Evolutionary conservation across 2,113 vertebrate species (phyloP).

Genomic region (Bubo scandiacus): DNA sequence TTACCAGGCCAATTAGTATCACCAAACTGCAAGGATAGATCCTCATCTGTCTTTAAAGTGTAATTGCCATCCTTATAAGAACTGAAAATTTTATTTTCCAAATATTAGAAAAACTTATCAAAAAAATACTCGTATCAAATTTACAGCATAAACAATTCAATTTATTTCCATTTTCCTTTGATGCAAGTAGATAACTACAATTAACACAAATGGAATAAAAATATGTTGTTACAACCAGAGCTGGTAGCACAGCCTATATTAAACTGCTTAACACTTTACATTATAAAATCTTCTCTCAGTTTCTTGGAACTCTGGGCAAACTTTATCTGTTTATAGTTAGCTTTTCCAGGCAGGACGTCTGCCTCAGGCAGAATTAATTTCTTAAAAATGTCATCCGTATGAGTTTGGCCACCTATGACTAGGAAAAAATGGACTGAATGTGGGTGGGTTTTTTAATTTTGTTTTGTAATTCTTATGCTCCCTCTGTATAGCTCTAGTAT

Average conservation of each 20-base stretch:
- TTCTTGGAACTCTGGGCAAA: neutral
- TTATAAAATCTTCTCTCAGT: neutral
- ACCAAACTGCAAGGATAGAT: neutral
- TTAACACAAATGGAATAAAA: neutral
- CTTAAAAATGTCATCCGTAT: neutral
- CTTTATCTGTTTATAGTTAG: neutral
- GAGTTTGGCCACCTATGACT: neutral
- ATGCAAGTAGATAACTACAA: neutral
- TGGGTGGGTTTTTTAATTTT: neutral
- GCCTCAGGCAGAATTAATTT: neutral
- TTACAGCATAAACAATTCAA: neutral
- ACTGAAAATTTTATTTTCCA: neutral
- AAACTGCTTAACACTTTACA: neutral
- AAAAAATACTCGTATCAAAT: neutral
- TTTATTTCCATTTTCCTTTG: neutral
- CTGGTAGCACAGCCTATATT: neutral
- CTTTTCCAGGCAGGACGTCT: neutral
- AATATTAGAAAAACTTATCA: neutral
- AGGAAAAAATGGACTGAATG: neutral
- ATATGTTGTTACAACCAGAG: neutral
- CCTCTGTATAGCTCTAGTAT: neutral
- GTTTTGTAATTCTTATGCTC: neutral
- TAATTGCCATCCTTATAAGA: neutral
- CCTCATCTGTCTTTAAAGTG: neutral
- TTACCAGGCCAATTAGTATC: neutral